These are phyloP conservation scores for Machimus atricapillus DNA, from an alignment of 2,888 invertebrate species.

Conservation along the genomic window DNA sequence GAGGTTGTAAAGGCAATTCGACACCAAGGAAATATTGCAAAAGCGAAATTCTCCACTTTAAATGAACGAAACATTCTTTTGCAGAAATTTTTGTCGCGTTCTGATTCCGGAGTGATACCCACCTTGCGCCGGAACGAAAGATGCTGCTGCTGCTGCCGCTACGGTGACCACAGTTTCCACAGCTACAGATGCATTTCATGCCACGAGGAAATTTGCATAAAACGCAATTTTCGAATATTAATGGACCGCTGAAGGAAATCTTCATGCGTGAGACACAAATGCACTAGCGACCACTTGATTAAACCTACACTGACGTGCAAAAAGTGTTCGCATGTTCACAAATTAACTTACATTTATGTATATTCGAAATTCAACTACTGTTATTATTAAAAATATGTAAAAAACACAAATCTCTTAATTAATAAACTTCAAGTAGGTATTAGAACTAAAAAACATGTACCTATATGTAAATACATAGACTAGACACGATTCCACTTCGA, in stretches of 20 bases:
- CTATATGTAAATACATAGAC: too few relatives aligned
- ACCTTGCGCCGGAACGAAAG: background rate
- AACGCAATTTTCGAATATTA: conserved; percentile 62
- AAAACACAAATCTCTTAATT: too few relatives aligned
- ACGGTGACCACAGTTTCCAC: background rate
- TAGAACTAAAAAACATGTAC: too few relatives aligned
- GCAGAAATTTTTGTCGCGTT: conserved; percentile 14
- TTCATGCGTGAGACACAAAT: conserved; percentile 5
- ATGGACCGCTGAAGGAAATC: conserved; percentile 49
- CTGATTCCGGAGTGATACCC: background rate
- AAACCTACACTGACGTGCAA: background rate
- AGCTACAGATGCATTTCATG: conserved; percentile 1
- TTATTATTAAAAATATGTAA: too few relatives aligned
- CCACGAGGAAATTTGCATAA: conserved; percentile 48
- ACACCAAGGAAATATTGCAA: conserved; percentile 30
- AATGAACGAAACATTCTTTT: conserved; percentile 21
- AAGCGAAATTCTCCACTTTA: background rate
- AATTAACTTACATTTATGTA: background rate
- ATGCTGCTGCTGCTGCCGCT: background rate
- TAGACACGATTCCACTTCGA: too few relatives aligned
- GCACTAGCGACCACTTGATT: background rate
- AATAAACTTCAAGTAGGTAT: too few relatives aligned
- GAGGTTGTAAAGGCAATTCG: conserved; percentile 17
- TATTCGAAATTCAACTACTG: background rate
- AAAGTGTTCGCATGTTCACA: background rate